Evolutionary conservation across 1,140 invertebrate genomes (phyloP).

Genomic region (Dysdera silvatica): DNA sequence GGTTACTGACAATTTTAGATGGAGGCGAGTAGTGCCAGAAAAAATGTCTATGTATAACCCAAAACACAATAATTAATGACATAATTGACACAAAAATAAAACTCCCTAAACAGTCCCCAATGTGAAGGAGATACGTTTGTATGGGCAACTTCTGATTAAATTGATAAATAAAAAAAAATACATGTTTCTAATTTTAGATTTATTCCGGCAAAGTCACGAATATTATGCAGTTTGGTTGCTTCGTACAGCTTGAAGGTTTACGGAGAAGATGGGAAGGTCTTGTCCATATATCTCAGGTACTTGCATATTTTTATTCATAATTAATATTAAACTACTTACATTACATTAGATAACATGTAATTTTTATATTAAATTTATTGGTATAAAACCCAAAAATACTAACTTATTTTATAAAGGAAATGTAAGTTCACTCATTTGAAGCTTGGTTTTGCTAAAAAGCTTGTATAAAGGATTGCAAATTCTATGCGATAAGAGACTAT

Average conservation of each 20-base stretch:
- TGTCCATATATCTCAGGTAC: slow-evolving; percentile 88
- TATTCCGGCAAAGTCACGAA: slow-evolving; percentile 91
- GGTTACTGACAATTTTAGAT: not conserved
- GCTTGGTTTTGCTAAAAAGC: too few species aligned
- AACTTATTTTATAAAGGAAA: too few species aligned
- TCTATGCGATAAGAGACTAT: too few species aligned
- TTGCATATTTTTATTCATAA: not conserved
- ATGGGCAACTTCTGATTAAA: not conserved
- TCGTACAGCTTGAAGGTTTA: slow-evolving; percentile 89
- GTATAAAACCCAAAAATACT: too few species aligned
- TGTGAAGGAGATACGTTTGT: not conserved
- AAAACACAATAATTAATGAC: slow-evolving; percentile 3
- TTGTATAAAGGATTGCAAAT: too few species aligned
- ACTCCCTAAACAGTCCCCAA: slow-evolving; percentile 11
- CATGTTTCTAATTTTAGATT: slow-evolving; percentile 55
- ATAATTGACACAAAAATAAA: not conserved
- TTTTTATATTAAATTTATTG: too few species aligned
- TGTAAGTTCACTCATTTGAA: too few species aligned
- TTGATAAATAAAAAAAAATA: slow-evolving; percentile 34
- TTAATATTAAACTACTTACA: not conserved
- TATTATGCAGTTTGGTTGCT: slow-evolving; percentile 94
- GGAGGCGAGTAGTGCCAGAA: not conserved
- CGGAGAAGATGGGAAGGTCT: slow-evolving; percentile 82
- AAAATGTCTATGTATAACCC: not conserved
- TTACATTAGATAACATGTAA: too few species aligned